Conservation (phyloP, 2,797 vertebrate species). For the Leucoraja ocellata region DNA sequence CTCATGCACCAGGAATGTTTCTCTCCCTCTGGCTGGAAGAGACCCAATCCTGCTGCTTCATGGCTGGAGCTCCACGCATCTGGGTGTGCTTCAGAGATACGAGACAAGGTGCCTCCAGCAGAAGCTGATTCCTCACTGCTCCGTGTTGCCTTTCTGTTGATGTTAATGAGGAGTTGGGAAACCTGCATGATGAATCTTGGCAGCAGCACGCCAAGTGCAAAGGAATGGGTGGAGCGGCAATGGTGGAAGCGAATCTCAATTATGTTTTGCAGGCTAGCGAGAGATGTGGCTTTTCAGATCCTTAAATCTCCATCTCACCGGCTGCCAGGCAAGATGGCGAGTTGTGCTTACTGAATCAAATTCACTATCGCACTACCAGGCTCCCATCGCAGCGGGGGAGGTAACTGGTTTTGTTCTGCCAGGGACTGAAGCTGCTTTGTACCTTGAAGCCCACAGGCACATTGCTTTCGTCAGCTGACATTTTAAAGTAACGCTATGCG, state of each 20-base stretch:
- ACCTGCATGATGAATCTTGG: not conserved
- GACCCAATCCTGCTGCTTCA: not conserved
- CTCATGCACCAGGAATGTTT: not conserved
- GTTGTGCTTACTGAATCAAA: not conserved
- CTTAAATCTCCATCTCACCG: not conserved
- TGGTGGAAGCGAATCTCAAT: not conserved
- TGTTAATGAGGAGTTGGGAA: not conserved
- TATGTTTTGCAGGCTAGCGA: not conserved
- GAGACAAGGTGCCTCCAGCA: not conserved
- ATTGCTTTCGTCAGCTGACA: not conserved
- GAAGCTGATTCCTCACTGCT: not conserved
- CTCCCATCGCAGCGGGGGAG: constrained; percentile 1
- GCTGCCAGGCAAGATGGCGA: not conserved
- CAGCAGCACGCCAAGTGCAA: not conserved
- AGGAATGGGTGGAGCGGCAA: not conserved
- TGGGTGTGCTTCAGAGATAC: no score
- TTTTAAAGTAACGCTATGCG: not conserved
- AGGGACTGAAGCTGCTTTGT: constrained; percentile 10
- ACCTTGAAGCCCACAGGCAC: constrained; percentile 14
- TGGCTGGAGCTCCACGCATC: not conserved
- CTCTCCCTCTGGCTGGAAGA: not conserved
- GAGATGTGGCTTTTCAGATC: not conserved
- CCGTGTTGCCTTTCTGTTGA: not conserved
- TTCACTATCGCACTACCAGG: not conserved
- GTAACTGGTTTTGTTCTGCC: not conserved